These are phyloP conservation scores for Parazoanthus atlanticus DNA, from an alignment of 92 coral and sea anemone species.

Conservation along the genomic window DNA sequence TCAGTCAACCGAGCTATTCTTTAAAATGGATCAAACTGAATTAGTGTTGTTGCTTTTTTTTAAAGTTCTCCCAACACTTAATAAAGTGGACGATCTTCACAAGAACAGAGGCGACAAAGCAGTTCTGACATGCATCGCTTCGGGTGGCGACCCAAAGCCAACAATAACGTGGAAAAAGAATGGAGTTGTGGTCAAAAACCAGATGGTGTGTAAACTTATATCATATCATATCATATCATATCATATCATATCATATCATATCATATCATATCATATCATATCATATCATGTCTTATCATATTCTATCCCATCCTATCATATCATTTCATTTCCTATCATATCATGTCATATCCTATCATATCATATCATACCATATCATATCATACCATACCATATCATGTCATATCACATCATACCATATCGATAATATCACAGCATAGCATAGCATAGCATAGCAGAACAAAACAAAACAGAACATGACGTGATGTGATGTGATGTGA, in stretches of 20 bases:
- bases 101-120: background rate
- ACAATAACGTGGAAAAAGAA: slow-evolving; percentile 1
- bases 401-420: too few relatives aligned
- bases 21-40: background rate
- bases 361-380: too few relatives aligned
- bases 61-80: slow-evolving; percentile 18
- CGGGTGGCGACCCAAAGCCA: slow-evolving; percentile 17
- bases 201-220: background rate
- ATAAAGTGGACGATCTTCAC: slow-evolving; percentile 1
- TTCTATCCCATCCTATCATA: too few relatives aligned
- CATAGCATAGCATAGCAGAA: background rate
- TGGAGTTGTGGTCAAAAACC: background rate
- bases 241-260: too few relatives aligned
- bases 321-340: too few relatives aligned
- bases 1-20: too few relatives aligned
- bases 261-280: background rate
- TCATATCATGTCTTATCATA: background rate
- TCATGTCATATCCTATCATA: too few relatives aligned
- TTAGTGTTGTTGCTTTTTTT: background rate
- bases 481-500: too few relatives aligned
- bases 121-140: slow-evolving; percentile 13
- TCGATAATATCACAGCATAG: background rate
- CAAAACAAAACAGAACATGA: background rate
- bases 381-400: too few relatives aligned
- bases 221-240: too few relatives aligned